These are phyloP conservation scores for Tiphia femorata DNA, from an alignment of 2,888 invertebrate genomes.

Conservation along the genomic window DNA sequence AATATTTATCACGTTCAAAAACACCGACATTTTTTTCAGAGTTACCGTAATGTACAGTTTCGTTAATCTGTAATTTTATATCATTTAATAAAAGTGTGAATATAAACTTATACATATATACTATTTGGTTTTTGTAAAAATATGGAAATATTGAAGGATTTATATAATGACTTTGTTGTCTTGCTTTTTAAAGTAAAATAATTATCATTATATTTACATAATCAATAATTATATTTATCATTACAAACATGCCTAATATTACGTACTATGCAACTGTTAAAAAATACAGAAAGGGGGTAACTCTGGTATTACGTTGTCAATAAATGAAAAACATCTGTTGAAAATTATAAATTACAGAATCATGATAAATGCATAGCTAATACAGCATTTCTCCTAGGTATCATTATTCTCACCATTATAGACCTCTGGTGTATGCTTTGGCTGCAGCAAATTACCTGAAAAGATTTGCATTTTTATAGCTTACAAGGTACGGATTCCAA, in stretches of 20 bases:
- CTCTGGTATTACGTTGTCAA: background rate
- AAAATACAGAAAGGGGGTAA: background rate
- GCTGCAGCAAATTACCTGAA: slow-evolving; percentile 65
- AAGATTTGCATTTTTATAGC: background rate
- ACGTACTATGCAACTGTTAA: background rate
- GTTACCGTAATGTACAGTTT: too few relatives aligned
- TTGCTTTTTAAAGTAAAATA: too few relatives aligned
- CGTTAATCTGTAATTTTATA: too few relatives aligned
- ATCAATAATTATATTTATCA: background rate
- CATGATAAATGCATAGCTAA: background rate
- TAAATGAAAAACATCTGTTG: background rate
- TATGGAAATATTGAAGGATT: too few relatives aligned
- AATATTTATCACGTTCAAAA: slow-evolving; percentile 17
- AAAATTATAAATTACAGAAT: background rate
- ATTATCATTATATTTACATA: too few relatives aligned
- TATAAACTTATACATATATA: too few relatives aligned
- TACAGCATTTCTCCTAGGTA: slow-evolving; percentile 36
- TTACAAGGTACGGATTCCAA: too few relatives aligned
- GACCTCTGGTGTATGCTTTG: slow-evolving; percentile 64
- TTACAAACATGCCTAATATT: background rate
- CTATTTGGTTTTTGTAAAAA: too few relatives aligned
- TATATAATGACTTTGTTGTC: too few relatives aligned
- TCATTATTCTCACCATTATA: slow-evolving; percentile 45
- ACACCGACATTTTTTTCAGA: background rate
- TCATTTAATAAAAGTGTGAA: too few relatives aligned